A percentile compares a stretch with the other conserved stretches of the same genome.
These are phyloP conservation scores for Carterocephalus palaemon DNA, from an alignment of 2,888 invertebrate genomes.

Conservation along the genomic window DNA sequence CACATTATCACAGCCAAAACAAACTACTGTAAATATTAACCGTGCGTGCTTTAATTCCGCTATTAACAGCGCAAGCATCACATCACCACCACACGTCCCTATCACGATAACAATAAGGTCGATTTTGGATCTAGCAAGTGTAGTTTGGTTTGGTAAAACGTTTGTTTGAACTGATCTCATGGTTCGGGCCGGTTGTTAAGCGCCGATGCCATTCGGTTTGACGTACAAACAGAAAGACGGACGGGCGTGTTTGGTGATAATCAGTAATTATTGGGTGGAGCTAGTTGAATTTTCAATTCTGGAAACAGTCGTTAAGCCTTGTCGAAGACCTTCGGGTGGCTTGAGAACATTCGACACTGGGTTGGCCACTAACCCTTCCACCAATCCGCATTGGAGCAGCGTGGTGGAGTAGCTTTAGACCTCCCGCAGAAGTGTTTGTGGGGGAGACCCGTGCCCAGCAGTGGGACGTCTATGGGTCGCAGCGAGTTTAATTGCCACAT, in stretches of 20 bases:
- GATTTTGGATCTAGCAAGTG: conserved; percentile 22
- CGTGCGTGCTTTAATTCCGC: conserved; percentile 50
- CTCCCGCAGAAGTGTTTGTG: too few relatives aligned
- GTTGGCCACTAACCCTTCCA: too few relatives aligned
- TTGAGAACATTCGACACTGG: too few relatives aligned
- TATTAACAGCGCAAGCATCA: conserved; percentile 38
- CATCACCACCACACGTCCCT: background rate
- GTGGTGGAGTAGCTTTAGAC: too few relatives aligned
- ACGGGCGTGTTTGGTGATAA: conserved; percentile 44
- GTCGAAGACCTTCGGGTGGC: too few relatives aligned
- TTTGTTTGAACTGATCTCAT: conserved; percentile 37
- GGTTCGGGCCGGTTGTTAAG: conserved; percentile 41
- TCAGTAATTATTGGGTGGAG: too few relatives aligned
- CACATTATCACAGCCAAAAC: conserved; percentile 51
- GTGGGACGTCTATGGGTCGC: too few relatives aligned
- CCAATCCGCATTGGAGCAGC: too few relatives aligned
- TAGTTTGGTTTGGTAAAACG: conserved; percentile 20
- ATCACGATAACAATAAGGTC: conserved; percentile 21
- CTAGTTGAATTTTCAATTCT: too few relatives aligned
- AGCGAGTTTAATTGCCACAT: too few relatives aligned
- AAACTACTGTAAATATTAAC: conserved; percentile 51
- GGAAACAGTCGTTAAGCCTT: too few relatives aligned
- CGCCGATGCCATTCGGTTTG: conserved; percentile 44
- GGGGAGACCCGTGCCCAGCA: too few relatives aligned
- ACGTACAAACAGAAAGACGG: conserved; percentile 40